Percentiles rank a stretch among this genome's conserved stretches.
Evolutionary conservation across 2,113 vertebrate genomes (phyloP).

Genomic region (Rynchops niger): DNA sequence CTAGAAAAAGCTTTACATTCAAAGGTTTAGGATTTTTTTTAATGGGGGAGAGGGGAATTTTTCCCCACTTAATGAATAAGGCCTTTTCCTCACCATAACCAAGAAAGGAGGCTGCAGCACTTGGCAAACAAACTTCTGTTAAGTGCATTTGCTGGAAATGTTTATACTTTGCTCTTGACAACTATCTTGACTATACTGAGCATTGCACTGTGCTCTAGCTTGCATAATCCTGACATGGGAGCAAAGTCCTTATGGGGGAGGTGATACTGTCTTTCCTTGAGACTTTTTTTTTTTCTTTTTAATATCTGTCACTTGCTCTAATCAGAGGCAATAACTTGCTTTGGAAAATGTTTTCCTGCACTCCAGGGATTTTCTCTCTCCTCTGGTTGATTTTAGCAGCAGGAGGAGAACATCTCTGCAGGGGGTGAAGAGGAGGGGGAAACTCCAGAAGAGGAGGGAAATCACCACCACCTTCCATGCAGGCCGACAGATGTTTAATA

Average conservation of each 20-base stretch:
- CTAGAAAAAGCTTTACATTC: not conserved
- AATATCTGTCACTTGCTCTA: not conserved
- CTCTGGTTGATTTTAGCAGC: not conserved
- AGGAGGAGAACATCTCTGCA: not conserved
- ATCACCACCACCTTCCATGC: not conserved
- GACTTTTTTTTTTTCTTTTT: not conserved
- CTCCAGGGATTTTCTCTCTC: not conserved
- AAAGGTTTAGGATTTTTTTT: not conserved
- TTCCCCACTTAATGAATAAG: not conserved
- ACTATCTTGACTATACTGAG: constrained; percentile 11
- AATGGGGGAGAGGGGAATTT: not conserved
- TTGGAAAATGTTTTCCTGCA: not conserved
- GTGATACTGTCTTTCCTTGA: not conserved
- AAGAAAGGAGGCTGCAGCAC: constrained; percentile 9
- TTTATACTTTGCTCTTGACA: constrained; percentile 63
- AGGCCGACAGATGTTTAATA: constrained; percentile 15
- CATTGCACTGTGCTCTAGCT: constrained; percentile 39
- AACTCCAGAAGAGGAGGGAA: not conserved
- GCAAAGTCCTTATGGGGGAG: constrained; percentile 48
- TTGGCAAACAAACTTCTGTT: constrained; percentile 50
- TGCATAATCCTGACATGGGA: constrained; percentile 45
- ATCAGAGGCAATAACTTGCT: not conserved
- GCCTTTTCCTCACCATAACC: not conserved
- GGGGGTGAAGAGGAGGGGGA: not conserved
- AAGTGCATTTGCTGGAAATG: constrained; percentile 58